Base-by-base conservation (phyloP, 37 sponge, comb jelly and placozoan species). In the Spongia lamella region DNA sequence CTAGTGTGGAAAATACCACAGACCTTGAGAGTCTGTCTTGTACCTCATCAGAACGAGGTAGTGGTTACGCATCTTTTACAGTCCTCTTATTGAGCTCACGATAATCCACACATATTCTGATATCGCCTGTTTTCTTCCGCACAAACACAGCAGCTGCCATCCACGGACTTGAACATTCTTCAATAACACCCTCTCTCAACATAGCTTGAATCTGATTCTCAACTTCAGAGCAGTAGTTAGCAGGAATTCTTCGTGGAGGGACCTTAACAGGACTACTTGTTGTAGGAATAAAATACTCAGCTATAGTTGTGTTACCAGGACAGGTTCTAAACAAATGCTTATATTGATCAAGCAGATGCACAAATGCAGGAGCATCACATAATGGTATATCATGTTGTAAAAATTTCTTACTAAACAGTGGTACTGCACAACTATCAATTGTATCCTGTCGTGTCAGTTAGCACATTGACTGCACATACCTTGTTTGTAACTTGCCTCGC, bases 241-340 rank as follows among this genome's bases (percentile, higher is more conserved):
- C 30, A 26, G 78, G 78, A 4, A 77, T 34, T 47, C 67, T 6
- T 47, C 78, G 9, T 21, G 61, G 63, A 7, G 63, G 63, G 11
- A n/a, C n/a, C n/a, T n/a, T n/a, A n/a, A n/a, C n/a, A n/a, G n/a
- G n/a, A n/a, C n/a, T n/a, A n/a, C n/a, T n/a, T n/a, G n/a, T n/a
- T n/a, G n/a, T 29, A 11, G 61, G 61, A 58, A 58, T 58, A 7
- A 9, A 7, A 58, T 58, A 13, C 5, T 7, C 5, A 5, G 30
- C 11, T 14, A 29, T 13, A 14, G 27, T 9, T 58, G 61, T 58
- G 30, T 30, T 58, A 7, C 68, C 40, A 22, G 40, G 68, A 24
- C 15, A 16, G 16, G 68, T 47, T 20, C 25, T 16, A 35, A 67
- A 33, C 2, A 29, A 19, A 11, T 13, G 1, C 37, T 67, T 25